Evolutionary conservation across 2,797 vertebrate species (phyloP), one percentile per base, ranked within the genome.

Genomic region (Acanthurus leucopareius): DNA sequence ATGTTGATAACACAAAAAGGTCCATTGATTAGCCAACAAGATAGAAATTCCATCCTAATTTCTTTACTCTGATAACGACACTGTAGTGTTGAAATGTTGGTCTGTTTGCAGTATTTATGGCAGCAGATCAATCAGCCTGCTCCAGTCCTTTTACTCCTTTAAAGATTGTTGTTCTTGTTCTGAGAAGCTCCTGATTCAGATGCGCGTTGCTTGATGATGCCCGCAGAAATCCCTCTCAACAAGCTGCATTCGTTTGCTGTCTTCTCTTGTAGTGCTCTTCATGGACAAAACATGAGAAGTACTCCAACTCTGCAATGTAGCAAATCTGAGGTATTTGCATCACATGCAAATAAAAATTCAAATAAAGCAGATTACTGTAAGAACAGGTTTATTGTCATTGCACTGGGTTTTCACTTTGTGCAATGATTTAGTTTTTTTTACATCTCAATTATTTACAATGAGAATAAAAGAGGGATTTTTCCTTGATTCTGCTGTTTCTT

Each of bases 311-410:
- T 22, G 6, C 52, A 63, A 3, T 75, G 52, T 25, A 61, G n/a
- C 20, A 68, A 58, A 48, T 56, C 6, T n/a, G 38, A 16, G 4
- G 42, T 16, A 54, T 78, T 84, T 86, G 78, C 77, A 76, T 86
- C 28, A 54, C 28, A 80, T 66, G 69, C 9, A 79, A 87, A 82
- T 65, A 3, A 15, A 1, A 65, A 79, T 66, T 67, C 42, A 78
- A 84, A 79, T 70, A 10, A 58, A 54, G 1, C 5, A 22, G 5
- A n/a, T 22, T 9, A 47, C 6, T 65, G 44, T 56, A n/a, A 78
- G 58, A 73, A 51, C 9, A 19, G 19, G 42, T 10, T 22, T 7
- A 51, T 5, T n/a, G 20, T 7, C 5, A 35, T 35, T 7, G n/a
- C n/a, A 4, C 10, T 6, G 28, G 38, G 32, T 66, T 48, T 25